These are phyloP conservation scores for Mustela nigripes DNA, from an alignment of 2,113 vertebrate genomes.

Conservation along the genomic window DNA sequence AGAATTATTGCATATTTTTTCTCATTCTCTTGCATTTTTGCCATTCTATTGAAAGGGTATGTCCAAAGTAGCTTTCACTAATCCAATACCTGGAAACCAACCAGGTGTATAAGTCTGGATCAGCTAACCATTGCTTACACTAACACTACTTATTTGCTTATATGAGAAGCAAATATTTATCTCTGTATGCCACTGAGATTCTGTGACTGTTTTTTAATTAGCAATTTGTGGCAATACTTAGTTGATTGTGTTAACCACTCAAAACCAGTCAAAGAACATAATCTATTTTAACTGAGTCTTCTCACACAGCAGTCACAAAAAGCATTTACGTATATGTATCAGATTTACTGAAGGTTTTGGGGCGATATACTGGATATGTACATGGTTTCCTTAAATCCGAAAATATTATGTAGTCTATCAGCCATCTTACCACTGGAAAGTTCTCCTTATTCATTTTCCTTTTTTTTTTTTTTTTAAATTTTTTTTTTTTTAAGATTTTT, in stretches of 20 bases:
- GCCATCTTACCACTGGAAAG: background rate
- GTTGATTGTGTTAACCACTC: background rate
- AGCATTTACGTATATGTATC: background rate
- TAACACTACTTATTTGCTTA: background rate
- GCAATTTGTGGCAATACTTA: background rate
- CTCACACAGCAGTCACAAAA: background rate
- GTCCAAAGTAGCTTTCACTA: background rate
- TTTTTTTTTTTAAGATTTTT: too few species aligned
- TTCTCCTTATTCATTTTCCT: background rate
- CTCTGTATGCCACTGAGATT: background rate
- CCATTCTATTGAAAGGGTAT: background rate
- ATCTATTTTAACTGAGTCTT: background rate
- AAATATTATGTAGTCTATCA: background rate
- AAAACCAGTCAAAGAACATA: background rate
- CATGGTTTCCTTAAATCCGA: background rate
- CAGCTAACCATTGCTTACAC: background rate
- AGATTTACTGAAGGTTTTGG: background rate
- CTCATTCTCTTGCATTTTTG: background rate
- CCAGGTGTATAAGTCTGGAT: background rate
- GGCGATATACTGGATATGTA: background rate
- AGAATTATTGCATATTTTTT: background rate
- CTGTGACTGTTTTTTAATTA: background rate
- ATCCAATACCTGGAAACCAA: background rate
- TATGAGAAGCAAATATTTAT: background rate
- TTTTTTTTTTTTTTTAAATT: too few species aligned